Evolutionary conservation across 2,113 vertebrate genomes (phyloP).

Genomic region (Prinia subflava): DNA sequence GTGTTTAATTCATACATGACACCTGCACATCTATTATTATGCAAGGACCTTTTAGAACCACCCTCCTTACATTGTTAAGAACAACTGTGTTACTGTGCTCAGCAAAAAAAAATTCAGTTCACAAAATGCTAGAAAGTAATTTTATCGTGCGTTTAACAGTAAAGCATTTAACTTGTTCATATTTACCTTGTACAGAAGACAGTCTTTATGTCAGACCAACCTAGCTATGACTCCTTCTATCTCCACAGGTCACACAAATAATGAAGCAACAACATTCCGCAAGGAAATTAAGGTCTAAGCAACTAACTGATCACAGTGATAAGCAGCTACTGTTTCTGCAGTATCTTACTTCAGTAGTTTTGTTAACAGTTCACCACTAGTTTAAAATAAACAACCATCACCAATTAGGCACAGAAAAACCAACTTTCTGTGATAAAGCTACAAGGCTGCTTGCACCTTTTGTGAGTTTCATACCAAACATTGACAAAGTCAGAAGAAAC

Average conservation of each 20-base stretch:
- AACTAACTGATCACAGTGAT: neutral
- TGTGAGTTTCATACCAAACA: neutral
- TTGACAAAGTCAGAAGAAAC: neutral
- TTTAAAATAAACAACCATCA: neutral
- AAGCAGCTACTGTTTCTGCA: neutral
- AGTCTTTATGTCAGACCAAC: neutral
- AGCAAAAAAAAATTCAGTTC: neutral
- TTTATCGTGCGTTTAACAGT: neutral
- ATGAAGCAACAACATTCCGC: neutral
- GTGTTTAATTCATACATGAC: neutral
- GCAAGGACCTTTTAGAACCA: neutral
- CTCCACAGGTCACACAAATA: neutral
- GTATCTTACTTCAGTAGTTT: neutral
- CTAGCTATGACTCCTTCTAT: neutral
- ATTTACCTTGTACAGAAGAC: neutral
- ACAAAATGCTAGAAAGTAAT: neutral
- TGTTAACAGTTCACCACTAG: neutral
- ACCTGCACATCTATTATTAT: neutral
- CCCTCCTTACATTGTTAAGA: neutral
- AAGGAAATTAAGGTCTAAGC: neutral
- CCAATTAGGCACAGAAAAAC: neutral
- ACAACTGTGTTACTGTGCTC: neutral
- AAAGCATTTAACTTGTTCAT: neutral
- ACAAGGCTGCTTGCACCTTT: neutral
- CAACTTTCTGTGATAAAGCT: neutral